phyloP scores from a whole-genome alignment of 2,888 invertebrate genomes.

The Eledona agricola region DNA sequence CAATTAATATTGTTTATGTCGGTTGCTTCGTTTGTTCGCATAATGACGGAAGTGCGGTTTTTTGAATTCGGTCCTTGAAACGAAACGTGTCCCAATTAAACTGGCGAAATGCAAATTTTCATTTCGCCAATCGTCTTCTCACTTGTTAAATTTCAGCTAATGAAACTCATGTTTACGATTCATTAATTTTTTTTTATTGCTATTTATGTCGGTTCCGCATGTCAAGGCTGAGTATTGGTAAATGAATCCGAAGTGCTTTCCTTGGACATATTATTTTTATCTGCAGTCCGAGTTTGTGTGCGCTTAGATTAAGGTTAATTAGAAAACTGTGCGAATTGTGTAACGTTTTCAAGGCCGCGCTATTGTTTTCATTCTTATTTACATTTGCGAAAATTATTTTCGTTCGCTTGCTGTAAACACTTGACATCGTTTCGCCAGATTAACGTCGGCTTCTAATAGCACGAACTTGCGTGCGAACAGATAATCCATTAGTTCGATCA shows the following conservation, averaged over 20 bases:
- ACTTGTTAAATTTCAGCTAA: slow-evolving; percentile 14
- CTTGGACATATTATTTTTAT: slow-evolving; percentile 18
- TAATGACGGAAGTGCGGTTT: slow-evolving; percentile 7
- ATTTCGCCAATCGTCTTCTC: not conserved
- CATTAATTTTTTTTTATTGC: slow-evolving; percentile 6
- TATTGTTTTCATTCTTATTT: slow-evolving; percentile 16
- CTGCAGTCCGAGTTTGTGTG: not conserved
- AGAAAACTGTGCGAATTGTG: slow-evolving; percentile 10
- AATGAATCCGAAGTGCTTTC: too few relatives aligned
- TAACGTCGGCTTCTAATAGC: slow-evolving; percentile 1
- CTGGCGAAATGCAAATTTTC: slow-evolving; percentile 15
- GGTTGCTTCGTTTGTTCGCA: slow-evolving; percentile 8
- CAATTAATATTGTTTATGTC: slow-evolving; percentile 17
- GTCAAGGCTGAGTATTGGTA: slow-evolving; percentile 14
- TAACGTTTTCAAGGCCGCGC: not conserved
- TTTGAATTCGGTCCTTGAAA: slow-evolving; percentile 4
- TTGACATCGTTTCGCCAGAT: slow-evolving; percentile 13
- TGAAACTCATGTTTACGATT: slow-evolving; percentile 10
- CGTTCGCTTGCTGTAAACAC: slow-evolving; percentile 5
- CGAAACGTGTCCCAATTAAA: slow-evolving; percentile 18
- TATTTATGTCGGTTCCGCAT: slow-evolving; percentile 12
- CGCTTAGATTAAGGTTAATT: slow-evolving; percentile 8
- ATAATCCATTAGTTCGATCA: too few relatives aligned
- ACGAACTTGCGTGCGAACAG: slow-evolving; percentile 4
- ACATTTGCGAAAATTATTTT: slow-evolving; percentile 5